Evolutionary conservation across 2,888 invertebrate genomes (phyloP), one percentile per base, ranked within the genome.

Genomic region (Netelia fuscicornis): DNA sequence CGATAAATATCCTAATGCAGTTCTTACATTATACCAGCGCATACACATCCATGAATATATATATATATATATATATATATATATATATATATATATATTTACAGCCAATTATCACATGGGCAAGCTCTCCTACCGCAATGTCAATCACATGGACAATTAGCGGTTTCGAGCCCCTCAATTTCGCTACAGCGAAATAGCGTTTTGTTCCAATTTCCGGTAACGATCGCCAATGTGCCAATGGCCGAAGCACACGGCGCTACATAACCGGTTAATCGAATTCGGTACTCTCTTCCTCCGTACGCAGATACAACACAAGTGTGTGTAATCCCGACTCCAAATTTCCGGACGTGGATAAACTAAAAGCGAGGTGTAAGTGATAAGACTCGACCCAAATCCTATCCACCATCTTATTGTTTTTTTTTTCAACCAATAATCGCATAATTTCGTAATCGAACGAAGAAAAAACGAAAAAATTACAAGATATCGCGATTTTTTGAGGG

Each of bases 201-300:
- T 72, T 68, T 72, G 72, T 72, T 78, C 67, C 77, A 77, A 83
- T 67, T 83, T 83, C 82, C 77, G 77, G 77, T 72, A 65, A 77
- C 77, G 67, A 67, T 60, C 52, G 23, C 20, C 23, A 10, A 17
- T 9, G 23, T 17, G 20, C 58, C 58, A 58, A 74, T 60, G 60
- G 13, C 58, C 58, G 17, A 20, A 9, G 17, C 20, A 20, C 58
- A 58, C 72, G 8, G n/a, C 23, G 13, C 25, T 52, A 54, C 11
- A 20, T 23, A 17, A 8, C 23, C 8, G 17, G 2, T 20, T 8
- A 58, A 58, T 71, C 56, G 71, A 58, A 17, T 42, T 20, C 10
- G n/a, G 42, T 13, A 56, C 10, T 13, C 23, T 54, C 71, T n/a
- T 30, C 9, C 10, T 48, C 30, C 30, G 48, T 48, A 48, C 48